Evolutionary conservation across 30 jellyfish, hydroid and myxozoan genomes (phyloP).

Genomic region (Aurelia aurita complex sp. Pacific): DNA sequence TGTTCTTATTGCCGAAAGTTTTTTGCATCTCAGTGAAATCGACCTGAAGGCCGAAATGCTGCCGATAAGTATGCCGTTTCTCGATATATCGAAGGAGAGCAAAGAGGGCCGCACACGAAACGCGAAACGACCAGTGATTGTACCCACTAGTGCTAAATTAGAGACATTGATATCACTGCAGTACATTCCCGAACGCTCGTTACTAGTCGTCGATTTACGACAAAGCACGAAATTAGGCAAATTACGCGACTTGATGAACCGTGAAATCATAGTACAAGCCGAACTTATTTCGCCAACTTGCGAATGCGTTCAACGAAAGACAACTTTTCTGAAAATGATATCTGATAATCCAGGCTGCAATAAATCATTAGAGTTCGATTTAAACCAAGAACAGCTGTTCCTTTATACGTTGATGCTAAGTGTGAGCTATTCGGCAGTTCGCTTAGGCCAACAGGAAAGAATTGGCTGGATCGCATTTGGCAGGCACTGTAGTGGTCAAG

Average conservation of each 20-base stretch:
- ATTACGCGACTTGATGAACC: slow-evolving; percentile 79
- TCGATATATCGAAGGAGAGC: slow-evolving; percentile 54
- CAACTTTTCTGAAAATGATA: slow-evolving; percentile 84
- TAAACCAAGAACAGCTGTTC: slow-evolving; percentile 84
- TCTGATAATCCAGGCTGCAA: slow-evolving; percentile 95
- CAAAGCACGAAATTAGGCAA: slow-evolving; percentile 91
- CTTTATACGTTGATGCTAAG: slow-evolving; percentile 93
- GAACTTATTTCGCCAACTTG: slow-evolving; percentile 93
- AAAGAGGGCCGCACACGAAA: slow-evolving; percentile 51
- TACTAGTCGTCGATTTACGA: slow-evolving; percentile 78
- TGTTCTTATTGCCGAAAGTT: slow-evolving; percentile 83
- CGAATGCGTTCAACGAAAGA: slow-evolving; percentile 95
- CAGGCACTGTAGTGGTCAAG: slow-evolving; percentile 95
- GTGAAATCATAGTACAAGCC: slow-evolving; percentile 94
- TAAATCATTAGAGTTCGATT: slow-evolving; percentile 80
- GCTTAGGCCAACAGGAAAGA: slow-evolving; percentile 96
- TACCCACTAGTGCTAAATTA: slow-evolving; percentile 93
- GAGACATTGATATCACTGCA: slow-evolving; percentile 89
- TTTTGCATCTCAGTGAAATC: slow-evolving; percentile 81
- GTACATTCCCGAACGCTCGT: slow-evolving; percentile 80
- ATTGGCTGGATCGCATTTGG: slow-evolving; percentile 99
- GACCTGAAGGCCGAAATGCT: slow-evolving; percentile 93
- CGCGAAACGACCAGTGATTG: slow-evolving; percentile 78
- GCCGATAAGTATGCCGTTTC: slow-evolving; percentile 83
- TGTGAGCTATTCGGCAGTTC: slow-evolving; percentile 91